Percentiles rank a stretch among this genome's conserved stretches.
phyloP scores from a whole-genome alignment of 2,888 invertebrate species.

The Acleris cristana region DNA sequence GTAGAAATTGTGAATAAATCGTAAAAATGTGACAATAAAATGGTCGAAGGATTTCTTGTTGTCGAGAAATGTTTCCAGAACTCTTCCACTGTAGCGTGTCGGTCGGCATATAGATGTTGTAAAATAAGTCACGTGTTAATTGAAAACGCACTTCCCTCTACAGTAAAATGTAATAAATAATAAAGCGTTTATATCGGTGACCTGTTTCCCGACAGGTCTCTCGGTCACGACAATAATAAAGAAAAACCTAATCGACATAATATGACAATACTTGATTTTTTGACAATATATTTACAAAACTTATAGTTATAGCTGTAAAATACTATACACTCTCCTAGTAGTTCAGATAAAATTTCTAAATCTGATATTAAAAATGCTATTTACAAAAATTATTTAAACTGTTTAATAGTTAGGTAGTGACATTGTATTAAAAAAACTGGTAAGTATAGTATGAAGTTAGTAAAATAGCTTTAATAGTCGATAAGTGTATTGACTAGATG shows the following conservation, averaged over 20 bases:
- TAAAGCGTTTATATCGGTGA: slow-evolving; percentile 14
- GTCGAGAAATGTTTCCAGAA: slow-evolving; percentile 2
- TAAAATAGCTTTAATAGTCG: slow-evolving; percentile 78
- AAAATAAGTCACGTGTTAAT: slow-evolving; percentile 33
- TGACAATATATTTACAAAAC: slow-evolving; percentile 55
- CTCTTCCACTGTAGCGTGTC: slow-evolving; percentile 15
- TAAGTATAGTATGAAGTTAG: slow-evolving; percentile 58
- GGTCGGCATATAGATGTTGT: slow-evolving; percentile 16
- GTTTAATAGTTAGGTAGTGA: slow-evolving; percentile 36
- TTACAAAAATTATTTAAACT: slow-evolving; percentile 37
- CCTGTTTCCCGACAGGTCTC: slow-evolving; percentile 3
- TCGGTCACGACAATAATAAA: slow-evolving; percentile 28
- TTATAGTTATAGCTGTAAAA: slow-evolving; percentile 31
- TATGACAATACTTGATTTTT: slow-evolving; percentile 51
- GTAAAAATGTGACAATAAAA: slow-evolving; percentile 4
- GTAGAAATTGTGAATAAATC: slow-evolving; percentile 10
- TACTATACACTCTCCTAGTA: slow-evolving; percentile 34
- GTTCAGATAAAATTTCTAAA: slow-evolving; percentile 29
- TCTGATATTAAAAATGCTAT: slow-evolving; percentile 37
- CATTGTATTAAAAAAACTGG: slow-evolving; percentile 38
- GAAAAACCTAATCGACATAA: slow-evolving; percentile 12
- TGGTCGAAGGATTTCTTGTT: slow-evolving; percentile 2
- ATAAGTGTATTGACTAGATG: slow-evolving; percentile 53
- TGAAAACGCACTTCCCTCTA: slow-evolving; percentile 27
- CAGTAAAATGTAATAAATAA: slow-evolving; percentile 3